Evolutionary conservation across 92 coral and sea anemone species (phyloP), one percentile per base, ranked within the genome.

Genomic region (Chrysogorgia sp.): DNA sequence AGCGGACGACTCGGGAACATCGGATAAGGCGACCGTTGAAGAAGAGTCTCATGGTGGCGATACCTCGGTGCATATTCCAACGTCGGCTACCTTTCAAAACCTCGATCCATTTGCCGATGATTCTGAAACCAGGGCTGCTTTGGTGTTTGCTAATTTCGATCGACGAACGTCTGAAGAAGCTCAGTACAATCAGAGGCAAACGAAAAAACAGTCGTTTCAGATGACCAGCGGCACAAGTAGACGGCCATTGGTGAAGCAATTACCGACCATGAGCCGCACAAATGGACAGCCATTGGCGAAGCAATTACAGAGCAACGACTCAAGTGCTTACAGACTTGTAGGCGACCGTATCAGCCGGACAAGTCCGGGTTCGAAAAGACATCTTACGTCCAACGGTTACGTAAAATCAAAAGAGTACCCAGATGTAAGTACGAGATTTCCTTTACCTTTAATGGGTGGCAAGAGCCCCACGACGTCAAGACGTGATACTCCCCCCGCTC

Each of bases 21-120:
- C 60, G 14, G 76, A 67, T 15, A 29, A 67, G 21, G 74, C 13
- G 30, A 28, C 60, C 25, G 9, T 58, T 45, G 21, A 30, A 8
- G 59, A 22, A n/a, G 53, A 7, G n/a, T 7, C n/a, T 7, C 2
- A 7, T 2, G 10, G 2, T n/a, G n/a, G 14, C n/a, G 53, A 47
- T 7, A 47, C 53, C 60, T 19, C 74, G 5, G 40, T 9, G 7
- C 31, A 41, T 35, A 26, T 20, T 21, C 28, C n/a, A n/a, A n/a
- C 74, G 19, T 13, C 9, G 13, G 23, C 31, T 69, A 31, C 34
- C 59, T 14, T 58, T 25, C 59, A 35, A 69, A 69, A 69, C 55
- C 60, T 69, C 37, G 76, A 69, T 12, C 76, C 76, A 10, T 69
- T 69, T 69, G 76, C 76, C 2, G 14, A 59, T 10, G 76, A 67